Evolutionary conservation across 2,797 vertebrate genomes (phyloP), one percentile per base, ranked within the genome.

Genomic region (Coilia nasus): DNA sequence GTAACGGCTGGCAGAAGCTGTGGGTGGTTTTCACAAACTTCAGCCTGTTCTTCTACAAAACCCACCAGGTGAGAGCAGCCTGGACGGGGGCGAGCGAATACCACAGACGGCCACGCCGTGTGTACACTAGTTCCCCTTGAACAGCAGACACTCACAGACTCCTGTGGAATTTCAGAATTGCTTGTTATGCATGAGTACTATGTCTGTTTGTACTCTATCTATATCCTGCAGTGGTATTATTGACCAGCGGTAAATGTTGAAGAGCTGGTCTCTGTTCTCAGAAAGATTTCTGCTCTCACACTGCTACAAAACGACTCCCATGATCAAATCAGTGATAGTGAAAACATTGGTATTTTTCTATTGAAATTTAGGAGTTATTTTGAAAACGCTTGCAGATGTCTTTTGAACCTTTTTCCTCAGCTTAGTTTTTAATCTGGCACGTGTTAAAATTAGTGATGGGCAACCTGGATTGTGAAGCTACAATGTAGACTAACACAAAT

Each of bases 11-110:
- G 98, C 98, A 99, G 95, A 99, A 99, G 90, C 97, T 99, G 83
- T 99, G 98, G 98, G 98, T 99, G 86, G 98, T 99, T 83, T 99
- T 99, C 94, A 99, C 98, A 60, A 98, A 98, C 94, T 99, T 99
- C 95, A 99, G 97, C 88, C 96, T 99, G 87, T 99, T 99, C 94
- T 99, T 99, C 96, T 99, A 99, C 91, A 99, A 99, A 92, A 97
- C 97, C 0, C 97, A 99, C 90, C 97, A 98, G 97, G 98, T 99
- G 64, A 90, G 89, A 41, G 31, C 1, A 4, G 57, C 78, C 23
- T 50, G 3, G 17, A 14, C 28, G n/a, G n/a, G 3, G 5, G 19
- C 21, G 50, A 54, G 50, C 50, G 9, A 54, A 54, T 54, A 54
- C 50, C 64, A 62, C 60, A 62, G 1, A 67, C 64, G 9, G 6